Base-by-base conservation (phyloP, 2,797 vertebrate genomes). In the Poeciliopsis turneri region DNA sequence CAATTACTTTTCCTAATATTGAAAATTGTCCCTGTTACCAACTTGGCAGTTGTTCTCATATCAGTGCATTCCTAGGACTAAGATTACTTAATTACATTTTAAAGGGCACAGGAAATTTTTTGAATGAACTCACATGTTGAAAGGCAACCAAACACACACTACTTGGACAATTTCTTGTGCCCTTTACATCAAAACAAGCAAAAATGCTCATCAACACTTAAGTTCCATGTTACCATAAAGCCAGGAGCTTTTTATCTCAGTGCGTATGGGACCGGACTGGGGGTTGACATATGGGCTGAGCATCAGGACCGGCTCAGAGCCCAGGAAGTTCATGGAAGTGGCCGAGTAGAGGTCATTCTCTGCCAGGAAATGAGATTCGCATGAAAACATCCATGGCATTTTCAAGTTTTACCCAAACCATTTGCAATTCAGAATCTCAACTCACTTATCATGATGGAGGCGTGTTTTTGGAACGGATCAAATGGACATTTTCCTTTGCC, bases 401-500 rank as follows among this genome's bases (percentile, higher is more conserved):
- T n/a, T 8, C 33, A n/a, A 8, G 4, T 11, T 75, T 23, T 64
- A 11, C 2, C 33, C 23, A 2, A 36, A 23, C 72, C 11, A 46
- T 71, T 53, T 47, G 18, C 51, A 16, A 5, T 25, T 55, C 15
- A 2, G 7, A 3, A 28, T 18, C 72, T 39, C 25, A 79, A 94
- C 95, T 71, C 90, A 96, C 96, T 96, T 45, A 93, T 92, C 93
- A 97, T 90, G 79, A 95, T 80, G 61, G 96, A 96, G 0, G 96
- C 87, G 1, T 94, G 93, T 87, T 90, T 95, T 81, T 95, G 94
- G 81, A 91, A 93, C 2, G 96, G 97, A 88, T 96, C 95, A 88
- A 96, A 97, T 0, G 96, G 97, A 92, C 96, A 96, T 83, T 93
- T 96, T 36, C 96, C 96, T 84, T 95, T 96, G 23, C 95, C 95